These are phyloP conservation scores for Pyralis farinalis DNA, from an alignment of 2,888 invertebrate genomes.

Conservation along the genomic window DNA sequence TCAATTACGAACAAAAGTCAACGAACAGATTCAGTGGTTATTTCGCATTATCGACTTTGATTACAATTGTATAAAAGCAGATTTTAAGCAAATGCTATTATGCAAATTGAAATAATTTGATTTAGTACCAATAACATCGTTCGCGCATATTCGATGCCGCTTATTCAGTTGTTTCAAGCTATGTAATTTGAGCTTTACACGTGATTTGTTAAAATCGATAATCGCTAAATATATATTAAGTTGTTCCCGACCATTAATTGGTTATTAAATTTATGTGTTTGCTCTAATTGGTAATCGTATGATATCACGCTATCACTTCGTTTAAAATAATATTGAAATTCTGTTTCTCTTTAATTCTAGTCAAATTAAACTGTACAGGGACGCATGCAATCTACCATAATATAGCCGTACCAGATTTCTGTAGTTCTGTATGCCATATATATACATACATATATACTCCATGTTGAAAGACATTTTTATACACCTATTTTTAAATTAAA, in stretches of 20 bases:
- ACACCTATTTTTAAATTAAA: not conserved
- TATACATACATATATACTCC: too few relatives aligned
- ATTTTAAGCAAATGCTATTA: not conserved
- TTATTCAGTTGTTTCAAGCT: slow-evolving; percentile 11
- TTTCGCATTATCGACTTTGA: not conserved
- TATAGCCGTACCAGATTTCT: too few relatives aligned
- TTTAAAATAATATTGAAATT: too few relatives aligned
- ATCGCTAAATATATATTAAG: slow-evolving; percentile 21
- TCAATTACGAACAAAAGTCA: slow-evolving; percentile 1
- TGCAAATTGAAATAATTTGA: not conserved
- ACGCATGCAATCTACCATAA: too few relatives aligned
- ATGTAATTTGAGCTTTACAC: slow-evolving; percentile 9
- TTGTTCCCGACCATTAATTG: slow-evolving; percentile 31
- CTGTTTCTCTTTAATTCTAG: too few relatives aligned
- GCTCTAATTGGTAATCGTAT: slow-evolving; percentile 19
- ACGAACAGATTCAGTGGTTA: not conserved
- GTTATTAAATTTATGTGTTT: slow-evolving; percentile 32
- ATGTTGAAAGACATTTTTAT: too few relatives aligned
- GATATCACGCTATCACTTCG: too few relatives aligned
- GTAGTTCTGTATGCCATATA: too few relatives aligned
- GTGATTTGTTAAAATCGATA: slow-evolving; percentile 32
- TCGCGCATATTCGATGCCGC: slow-evolving; percentile 12
- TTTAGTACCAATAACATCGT: slow-evolving; percentile 15
- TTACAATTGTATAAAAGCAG: slow-evolving; percentile 1
- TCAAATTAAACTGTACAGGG: too few relatives aligned